phyloP scores from a whole-genome alignment of 2,113 vertebrate species.

The Clarias magur region DNA sequence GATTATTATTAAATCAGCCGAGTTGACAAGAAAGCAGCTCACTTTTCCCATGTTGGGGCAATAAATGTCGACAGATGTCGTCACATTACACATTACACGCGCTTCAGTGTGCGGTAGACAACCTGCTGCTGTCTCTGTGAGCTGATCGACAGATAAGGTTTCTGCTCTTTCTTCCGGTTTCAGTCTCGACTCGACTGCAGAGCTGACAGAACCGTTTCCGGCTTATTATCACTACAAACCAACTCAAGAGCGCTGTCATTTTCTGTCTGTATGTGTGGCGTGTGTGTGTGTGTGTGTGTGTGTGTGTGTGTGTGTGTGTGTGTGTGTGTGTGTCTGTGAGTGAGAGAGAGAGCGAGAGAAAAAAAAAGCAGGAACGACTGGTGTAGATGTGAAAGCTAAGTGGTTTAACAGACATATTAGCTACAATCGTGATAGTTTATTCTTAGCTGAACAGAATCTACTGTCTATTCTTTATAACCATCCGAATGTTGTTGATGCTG shows the following conservation, averaged over 20 bases:
- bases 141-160: constrained; percentile 27
- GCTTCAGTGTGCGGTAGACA: constrained; percentile 10
- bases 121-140: constrained; percentile 11
- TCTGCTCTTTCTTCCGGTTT: constrained; percentile 15
- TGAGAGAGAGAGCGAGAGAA: neutral
- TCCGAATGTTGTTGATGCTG: neutral
- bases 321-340: neutral
- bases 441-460: neutral
- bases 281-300: neutral
- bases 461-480: constrained; percentile 19
- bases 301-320: neutral
- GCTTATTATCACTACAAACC: constrained; percentile 7
- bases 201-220: constrained; percentile 11
- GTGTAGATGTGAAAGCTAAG: constrained; percentile 1
- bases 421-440: neutral
- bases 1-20: neutral
- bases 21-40: neutral
- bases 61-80: neutral
- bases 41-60: neutral
- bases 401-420: constrained; percentile 49
- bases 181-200: neutral
- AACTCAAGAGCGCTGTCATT: neutral
- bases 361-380: neutral
- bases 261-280: neutral
- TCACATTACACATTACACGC: neutral